Conservation (phyloP, 2,797 vertebrate species). For the Tapirus indicus region DNA sequence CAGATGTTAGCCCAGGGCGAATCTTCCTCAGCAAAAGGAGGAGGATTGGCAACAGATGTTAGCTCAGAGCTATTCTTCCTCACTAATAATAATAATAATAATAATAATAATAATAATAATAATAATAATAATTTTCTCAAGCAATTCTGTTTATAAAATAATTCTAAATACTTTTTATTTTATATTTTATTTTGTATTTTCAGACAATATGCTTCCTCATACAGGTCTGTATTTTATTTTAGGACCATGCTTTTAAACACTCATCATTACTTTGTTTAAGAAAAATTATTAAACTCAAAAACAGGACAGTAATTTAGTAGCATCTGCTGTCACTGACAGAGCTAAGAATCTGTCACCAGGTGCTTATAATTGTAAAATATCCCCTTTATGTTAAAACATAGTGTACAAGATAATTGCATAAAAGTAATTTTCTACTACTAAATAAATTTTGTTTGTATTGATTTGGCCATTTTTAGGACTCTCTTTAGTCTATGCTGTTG, state of each 20-base stretch:
- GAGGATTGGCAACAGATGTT: too few relatives aligned
- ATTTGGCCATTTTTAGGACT: slow-evolving; percentile 67
- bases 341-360: slow-evolving; percentile 66
- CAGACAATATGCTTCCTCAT: slow-evolving; percentile 32
- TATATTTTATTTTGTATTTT: slow-evolving; percentile 57
- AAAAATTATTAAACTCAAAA: slow-evolving; percentile 47
- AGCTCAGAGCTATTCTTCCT: too few relatives aligned
- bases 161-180: slow-evolving; percentile 17
- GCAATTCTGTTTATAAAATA: neutral
- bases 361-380: slow-evolving; percentile 67
- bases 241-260: slow-evolving; percentile 46
- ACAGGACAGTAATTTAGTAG: slow-evolving; percentile 22
- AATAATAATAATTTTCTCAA: neutral
- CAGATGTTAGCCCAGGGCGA: too few relatives aligned
- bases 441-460: slow-evolving; percentile 79
- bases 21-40: too few relatives aligned
- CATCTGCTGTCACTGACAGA: slow-evolving; percentile 36
- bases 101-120: neutral
- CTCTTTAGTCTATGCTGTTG: slow-evolving; percentile 38
- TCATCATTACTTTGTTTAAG: slow-evolving; percentile 65
- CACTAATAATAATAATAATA: too few relatives aligned
- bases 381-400: slow-evolving; percentile 62
- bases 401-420: slow-evolving; percentile 63
- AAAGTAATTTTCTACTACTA: slow-evolving; percentile 70
- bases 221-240: neutral